A percentile compares a stretch with the other conserved stretches of the same genome.
Conservation (phyloP, 1,140 invertebrate species). For the Anthonomus grandis region DNA sequence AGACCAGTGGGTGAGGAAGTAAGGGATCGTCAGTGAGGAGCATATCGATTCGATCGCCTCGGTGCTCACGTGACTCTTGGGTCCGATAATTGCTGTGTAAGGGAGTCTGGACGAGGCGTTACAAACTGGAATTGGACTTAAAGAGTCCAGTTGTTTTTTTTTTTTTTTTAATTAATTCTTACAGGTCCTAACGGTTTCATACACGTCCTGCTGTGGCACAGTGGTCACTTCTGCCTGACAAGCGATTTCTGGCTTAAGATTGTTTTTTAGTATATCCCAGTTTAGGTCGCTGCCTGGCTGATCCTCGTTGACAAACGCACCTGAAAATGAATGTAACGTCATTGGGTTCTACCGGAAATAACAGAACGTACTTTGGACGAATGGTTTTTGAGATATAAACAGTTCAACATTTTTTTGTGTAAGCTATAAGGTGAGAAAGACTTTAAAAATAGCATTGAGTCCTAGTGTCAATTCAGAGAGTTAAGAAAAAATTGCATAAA, state of each 20-base stretch:
- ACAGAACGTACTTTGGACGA: too few species aligned
- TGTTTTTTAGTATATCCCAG: not conserved
- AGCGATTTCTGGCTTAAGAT: not conserved
- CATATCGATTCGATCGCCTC: conserved; percentile 69
- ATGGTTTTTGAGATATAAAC: too few species aligned
- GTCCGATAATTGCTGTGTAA: conserved; percentile 67
- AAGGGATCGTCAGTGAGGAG: conserved; percentile 67
- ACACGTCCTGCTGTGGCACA: not conserved
- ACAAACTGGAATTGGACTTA: conserved; percentile 25
- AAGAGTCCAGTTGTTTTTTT: too few species aligned
- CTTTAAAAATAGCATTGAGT: too few species aligned
- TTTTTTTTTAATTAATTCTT: too few species aligned
- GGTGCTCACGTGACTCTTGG: conserved; percentile 56
- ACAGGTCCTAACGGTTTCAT: too few species aligned
- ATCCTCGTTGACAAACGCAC: not conserved
- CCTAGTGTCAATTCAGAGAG: too few species aligned
- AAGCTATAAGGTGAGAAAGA: too few species aligned
- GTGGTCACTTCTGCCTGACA: not conserved
- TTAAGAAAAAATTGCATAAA: too few species aligned
- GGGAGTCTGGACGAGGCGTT: conserved; percentile 20
- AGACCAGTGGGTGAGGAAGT: conserved; percentile 66
- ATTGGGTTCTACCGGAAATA: too few species aligned
- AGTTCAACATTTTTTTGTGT: too few species aligned
- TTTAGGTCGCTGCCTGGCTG: not conserved
- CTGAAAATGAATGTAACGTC: too few species aligned